Base-by-base conservation (phyloP, 2,888 invertebrate species). In the Stictocephala bisonia region DNA sequence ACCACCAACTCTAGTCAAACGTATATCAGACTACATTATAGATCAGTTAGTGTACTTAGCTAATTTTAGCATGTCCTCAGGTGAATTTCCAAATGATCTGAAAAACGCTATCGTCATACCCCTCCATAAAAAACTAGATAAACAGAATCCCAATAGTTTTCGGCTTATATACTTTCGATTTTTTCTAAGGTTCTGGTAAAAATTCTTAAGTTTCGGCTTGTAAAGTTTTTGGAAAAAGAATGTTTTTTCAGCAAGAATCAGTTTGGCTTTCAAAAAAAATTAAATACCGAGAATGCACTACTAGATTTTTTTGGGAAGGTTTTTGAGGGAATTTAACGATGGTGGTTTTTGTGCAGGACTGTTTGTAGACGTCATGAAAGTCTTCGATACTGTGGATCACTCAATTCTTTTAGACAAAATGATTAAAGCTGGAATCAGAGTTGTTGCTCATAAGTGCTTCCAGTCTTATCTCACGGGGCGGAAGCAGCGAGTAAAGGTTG, bases 321-420 rank as follows among this genome's bases (percentile, higher is more conserved):
- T 73, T 31, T 51, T 15, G 26, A 35, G 44, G 9, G 41, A 41
- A 29, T 29, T 72, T 2, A 66, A 68, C 18, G 22, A 53, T 1
- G 27, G 50, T 26, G 50, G 29, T 7, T 41, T 35, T 24, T 26
- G 29, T 11, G 11, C 66, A 35, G 66, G 50, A 26, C 20, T 74
- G n/a, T 74, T 58, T 27, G 50, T 58, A 22, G 75, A 75, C 41
- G 40, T 73, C n/a, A 64, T 44, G 2, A 75, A 75, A 48, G 75
- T 73, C 4, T 75, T 75, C 44, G 70, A 75, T 48, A 66, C 50
- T 18, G 73, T 75, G 6, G 53, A 73, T 48, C 73, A 67, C 50
- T 24, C 18, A 24, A 64, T 73, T 6, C 50, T 75, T n/a, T 20
- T 67, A 26, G 27, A 41, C 29, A 74, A 41, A 56, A 40, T 71